Base-by-base conservation (phyloP, 2,888 invertebrate genomes). In the Hyposoter dolosus region DNA sequence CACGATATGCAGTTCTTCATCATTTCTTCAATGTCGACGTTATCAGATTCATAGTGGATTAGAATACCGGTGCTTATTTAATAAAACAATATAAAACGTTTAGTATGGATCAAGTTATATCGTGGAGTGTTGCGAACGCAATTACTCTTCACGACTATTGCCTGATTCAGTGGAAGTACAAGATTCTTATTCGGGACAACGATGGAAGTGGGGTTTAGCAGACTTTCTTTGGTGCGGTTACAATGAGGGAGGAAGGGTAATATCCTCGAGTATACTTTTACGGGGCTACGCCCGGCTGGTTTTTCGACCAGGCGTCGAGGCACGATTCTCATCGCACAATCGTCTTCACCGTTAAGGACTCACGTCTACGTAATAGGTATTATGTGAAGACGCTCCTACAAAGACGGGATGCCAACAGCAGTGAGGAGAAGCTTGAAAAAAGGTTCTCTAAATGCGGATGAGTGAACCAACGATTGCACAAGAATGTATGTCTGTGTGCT, bases 241-340 rank as follows among this genome's bases (percentile, higher is more conserved):
- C 28, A 68, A 68, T 47, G 66, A 80, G 82, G 81, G 76, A 72
- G 85, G 50, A 75, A 80, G 84, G 80, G 76, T 84, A 88, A 88
- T 88, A 87, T 86, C 78, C 88, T 86, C 74, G 83, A 83, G 86
- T 87, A 69, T 69, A 85, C 81, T 82, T 83, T 87, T 75, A 88
- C 84, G 86, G 77, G 76, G 75, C 76, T 85, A 83, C 85, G 85
- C 85, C 85, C 76, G 83, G 85, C 47, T 85, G 85, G 75, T 83
- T 85, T 83, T 85, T 80, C 80, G 65, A 60, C 74, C 76, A 76
- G 74, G 77, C 80, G 53, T 32, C 35, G 53, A 71, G 53, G 63
- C 82, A 79, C 72, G 66, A 82, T 77, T 65, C 66, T 53, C 43
- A 71, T 72, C 69, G 69, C 71, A 75, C 82, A 66, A 80, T 80